A percentile compares a stretch with the other conserved stretches of the same genome.
These are phyloP conservation scores for Tethya wilhelma DNA, from an alignment of 37 sponge, comb jelly and placozoan genomes.

Conservation along the genomic window DNA sequence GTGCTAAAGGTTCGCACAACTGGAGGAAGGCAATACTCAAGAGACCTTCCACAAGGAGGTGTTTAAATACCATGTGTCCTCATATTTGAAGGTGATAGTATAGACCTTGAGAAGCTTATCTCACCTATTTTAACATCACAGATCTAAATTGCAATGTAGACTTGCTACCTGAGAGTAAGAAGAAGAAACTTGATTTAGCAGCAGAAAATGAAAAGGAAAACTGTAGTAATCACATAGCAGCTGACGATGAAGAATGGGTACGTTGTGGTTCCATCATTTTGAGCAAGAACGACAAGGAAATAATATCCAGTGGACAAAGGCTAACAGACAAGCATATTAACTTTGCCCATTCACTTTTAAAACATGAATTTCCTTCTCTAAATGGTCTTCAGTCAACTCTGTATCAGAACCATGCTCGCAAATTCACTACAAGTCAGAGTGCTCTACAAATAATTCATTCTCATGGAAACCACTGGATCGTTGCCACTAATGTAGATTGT, in stretches of 20 bases:
- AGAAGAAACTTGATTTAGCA: background rate
- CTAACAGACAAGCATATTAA: conserved; percentile 11
- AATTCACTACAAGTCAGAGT: background rate
- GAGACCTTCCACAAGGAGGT: conserved; percentile 21
- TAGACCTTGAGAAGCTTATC: conserved; percentile 2
- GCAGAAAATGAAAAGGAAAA: background rate
- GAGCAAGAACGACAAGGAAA: background rate
- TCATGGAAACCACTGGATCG: background rate
- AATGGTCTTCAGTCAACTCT: conserved; percentile 19
- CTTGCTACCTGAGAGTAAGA: background rate
- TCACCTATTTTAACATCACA: background rate
- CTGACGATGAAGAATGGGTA: background rate
- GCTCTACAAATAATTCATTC: background rate
- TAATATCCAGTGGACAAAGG: conserved; percentile 1
- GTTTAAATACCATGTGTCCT: conserved; percentile 15
- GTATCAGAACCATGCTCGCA: background rate
- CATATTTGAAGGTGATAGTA: conserved; percentile 12
- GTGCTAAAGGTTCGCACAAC: conserved; percentile 2
- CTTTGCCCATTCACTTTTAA: conserved; percentile 10
- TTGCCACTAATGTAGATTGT: background rate
- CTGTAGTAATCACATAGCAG: no score
- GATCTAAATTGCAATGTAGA: background rate
- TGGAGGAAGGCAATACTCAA: conserved; percentile 17
- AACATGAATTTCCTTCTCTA: background rate
- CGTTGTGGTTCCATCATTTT: background rate